Base-by-base conservation (phyloP, 2,113 vertebrate genomes). In the Colius striatus region DNA sequence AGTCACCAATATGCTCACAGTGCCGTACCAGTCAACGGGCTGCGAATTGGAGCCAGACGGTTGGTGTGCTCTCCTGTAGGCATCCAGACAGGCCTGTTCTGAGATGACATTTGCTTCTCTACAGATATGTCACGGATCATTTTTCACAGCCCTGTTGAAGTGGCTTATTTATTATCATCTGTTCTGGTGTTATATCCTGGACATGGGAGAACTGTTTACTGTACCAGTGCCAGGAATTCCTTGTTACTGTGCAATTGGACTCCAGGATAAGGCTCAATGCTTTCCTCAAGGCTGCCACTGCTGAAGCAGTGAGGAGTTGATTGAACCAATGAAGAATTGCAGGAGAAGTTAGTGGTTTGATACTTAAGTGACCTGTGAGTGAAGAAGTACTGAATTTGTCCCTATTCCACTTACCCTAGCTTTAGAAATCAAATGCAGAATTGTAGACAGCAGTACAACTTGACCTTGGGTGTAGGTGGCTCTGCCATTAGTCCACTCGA, bases 61-160 rank as follows among this genome's bases (percentile, higher is more conserved):
- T 92, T 68, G 72, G 61, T 89, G 48, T 34, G 84, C 70, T 93
- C 63, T 88, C 94, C 95, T 82, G 51, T 61, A 85, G 82, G 62
- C 92, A 94, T 85, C 93, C 94, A 79, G 82, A 90, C 75, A 95
- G 51, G 90, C 54, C 89, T 82, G 22, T 93, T 94, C 89, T 1
- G 83, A 94, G 87, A 61, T 97, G 96, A 92, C 89, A 92, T 97
- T 97, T 96, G 92, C 81, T 94, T 72, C 21, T 4, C 73, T 79
- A 29, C 65, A 91, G 87, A 86, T 55, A 87, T 63, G 71, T 85
- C 95, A 94, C 26, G 63, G 90, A 91, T 97, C 91, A 58, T 91
- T 94, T 97, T 96, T 97, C 92, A 97, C 88, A 89, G 81, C 68
- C 85, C 84, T 94, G 70, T 96, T 96, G 67, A 89, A 95, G 90